A percentile compares a stretch with the other conserved stretches of the same genome.
Evolutionary conservation across 2,888 invertebrate species (phyloP).

Genomic region (Acanthacorydalis orientalis): DNA sequence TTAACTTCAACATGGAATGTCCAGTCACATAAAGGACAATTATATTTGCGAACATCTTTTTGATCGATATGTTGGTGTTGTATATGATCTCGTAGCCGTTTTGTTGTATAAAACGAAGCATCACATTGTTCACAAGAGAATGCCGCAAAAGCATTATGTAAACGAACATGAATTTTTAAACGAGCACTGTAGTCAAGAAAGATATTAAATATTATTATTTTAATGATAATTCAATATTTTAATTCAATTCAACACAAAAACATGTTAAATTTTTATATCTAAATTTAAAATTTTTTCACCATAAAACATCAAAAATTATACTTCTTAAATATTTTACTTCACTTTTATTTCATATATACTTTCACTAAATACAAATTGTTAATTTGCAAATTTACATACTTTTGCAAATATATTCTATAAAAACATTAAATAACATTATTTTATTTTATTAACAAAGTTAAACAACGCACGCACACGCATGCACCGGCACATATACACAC

Average conservation of each 20-base stretch:
- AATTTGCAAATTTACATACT: too few species aligned
- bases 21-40: slow-evolving; percentile 5
- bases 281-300: background rate
- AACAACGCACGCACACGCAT: too few species aligned
- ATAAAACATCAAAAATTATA: too few species aligned
- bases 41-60: background rate
- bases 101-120: background rate
- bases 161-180: background rate
- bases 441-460: too few species aligned
- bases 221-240: background rate
- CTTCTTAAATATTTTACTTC: too few species aligned
- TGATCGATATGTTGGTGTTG: background rate
- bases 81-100: background rate
- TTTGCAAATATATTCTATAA: too few species aligned
- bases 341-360: too few species aligned
- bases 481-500: too few species aligned
- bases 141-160: background rate
- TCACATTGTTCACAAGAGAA: background rate
- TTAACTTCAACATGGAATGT: background rate
- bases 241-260: background rate
- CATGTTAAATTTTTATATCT: background rate
- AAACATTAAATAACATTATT: background rate
- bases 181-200: background rate
- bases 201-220: background rate
- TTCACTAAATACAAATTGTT: too few species aligned